phyloP scores from a whole-genome alignment of 2,888 invertebrate species.

The Phymatocera aterrima region DNA sequence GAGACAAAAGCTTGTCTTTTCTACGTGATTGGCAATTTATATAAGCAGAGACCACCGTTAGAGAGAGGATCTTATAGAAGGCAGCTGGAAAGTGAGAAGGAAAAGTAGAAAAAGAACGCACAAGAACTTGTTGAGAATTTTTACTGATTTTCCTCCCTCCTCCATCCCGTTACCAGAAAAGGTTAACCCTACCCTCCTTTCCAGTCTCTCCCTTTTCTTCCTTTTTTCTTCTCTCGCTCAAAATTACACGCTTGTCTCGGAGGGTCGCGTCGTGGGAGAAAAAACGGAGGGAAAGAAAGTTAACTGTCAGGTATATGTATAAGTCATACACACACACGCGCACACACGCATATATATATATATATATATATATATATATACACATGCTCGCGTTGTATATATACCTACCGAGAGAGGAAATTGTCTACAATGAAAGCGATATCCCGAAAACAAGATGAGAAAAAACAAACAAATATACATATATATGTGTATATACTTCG shows the following conservation, averaged over 20 bases:
- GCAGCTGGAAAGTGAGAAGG: too few species aligned
- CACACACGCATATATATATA: too few species aligned
- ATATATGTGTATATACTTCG: not conserved
- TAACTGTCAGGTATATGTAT: too few species aligned
- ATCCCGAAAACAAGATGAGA: not conserved
- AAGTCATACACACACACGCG: too few species aligned
- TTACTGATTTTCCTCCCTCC: constrained; percentile 9
- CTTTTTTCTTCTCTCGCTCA: not conserved
- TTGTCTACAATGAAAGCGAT: too few species aligned
- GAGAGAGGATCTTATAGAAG: not conserved
- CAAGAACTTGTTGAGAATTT: constrained; percentile 29
- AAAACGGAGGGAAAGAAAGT: too few species aligned
- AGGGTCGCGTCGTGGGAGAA: too few species aligned
- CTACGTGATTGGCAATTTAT: constrained; percentile 37
- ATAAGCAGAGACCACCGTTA: constrained; percentile 18
- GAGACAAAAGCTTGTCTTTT: constrained; percentile 26
- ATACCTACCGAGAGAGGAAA: too few species aligned
- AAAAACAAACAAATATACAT: not conserved
- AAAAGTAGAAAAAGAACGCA: too few species aligned
- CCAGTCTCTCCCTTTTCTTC: not conserved
- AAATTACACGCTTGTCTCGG: constrained; percentile 9
- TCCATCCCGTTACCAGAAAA: not conserved
- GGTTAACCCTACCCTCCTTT: not conserved
- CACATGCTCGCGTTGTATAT: too few species aligned
- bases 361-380: too few species aligned